Evolutionary conservation across 2,888 invertebrate species (phyloP), one percentile per base, ranked within the genome.

Genomic region (Nymphalis polychloros): DNA sequence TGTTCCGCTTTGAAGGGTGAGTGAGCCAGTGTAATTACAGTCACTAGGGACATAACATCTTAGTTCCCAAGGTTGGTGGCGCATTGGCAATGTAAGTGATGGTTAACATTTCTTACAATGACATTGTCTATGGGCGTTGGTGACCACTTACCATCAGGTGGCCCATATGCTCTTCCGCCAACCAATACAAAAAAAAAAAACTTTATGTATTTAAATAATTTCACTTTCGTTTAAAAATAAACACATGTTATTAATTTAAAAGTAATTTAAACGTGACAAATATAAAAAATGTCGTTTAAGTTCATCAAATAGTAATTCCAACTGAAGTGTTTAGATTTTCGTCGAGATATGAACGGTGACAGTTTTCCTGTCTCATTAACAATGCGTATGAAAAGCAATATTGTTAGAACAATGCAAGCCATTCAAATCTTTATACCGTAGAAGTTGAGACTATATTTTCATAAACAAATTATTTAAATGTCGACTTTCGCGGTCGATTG

Each of bases 251-350:
- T 19, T 27, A 19, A 41, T 41, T 57, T 35, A 19, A 57, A 57
- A 57, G 41, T 41, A 41, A 41, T 57, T 57, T 57, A 41, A 57
- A 27, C 10, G 8, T 55, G 55, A 55, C 55, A 55, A 55, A 55
- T 31, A 31, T 23, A 55, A 31, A 5, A 31, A 8, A 60, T 59
- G 59, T 70, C 63, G 67, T 70, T 65, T 59, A 55, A 62, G 31
- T 35, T 46, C 66, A 71, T 72, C 60, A 70, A 72, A 70, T 68
- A 70, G 48, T 59, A 65, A 70, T 72, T 70, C 67, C 65, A 65
- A 52, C 63, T 67, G 35, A 64, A 68, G 31, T 65, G 63, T 63
- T 55, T 62, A 70, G 72, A 72, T 72, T 65, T 65, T 69, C 49
- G 49, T 62, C 47, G 50, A 55, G 68, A 72, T 70, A 70, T 19